Conservation (phyloP, 2,888 invertebrate species). For the Branchellion lobata region DNA sequence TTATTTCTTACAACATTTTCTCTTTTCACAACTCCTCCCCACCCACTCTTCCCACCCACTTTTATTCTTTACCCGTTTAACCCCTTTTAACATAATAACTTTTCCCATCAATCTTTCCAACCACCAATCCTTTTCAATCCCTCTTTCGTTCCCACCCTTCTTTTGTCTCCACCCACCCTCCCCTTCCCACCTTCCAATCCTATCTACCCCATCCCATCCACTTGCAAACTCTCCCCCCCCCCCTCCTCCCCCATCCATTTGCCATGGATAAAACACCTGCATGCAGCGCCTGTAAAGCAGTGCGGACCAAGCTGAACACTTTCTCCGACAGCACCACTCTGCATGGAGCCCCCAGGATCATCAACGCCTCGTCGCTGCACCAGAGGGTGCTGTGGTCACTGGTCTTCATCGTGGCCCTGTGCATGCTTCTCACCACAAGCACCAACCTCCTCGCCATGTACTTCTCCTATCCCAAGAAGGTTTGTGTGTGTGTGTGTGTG, state of each 20-base stretch:
- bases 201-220: too few relatives aligned
- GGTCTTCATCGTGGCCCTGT: constrained; percentile 52
- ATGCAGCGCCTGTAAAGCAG: constrained; percentile 25
- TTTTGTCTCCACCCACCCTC: too few relatives aligned
- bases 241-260: background rate
- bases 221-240: background rate
- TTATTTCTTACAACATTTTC: too few relatives aligned
- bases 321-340: constrained; percentile 52
- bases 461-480: constrained; percentile 53
- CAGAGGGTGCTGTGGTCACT: constrained; percentile 52
- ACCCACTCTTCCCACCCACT: too few relatives aligned
- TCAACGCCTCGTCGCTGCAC: constrained; percentile 50
- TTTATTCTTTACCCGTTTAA: too few relatives aligned
- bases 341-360: constrained; percentile 53
- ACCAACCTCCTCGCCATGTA: constrained; percentile 49
- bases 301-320: constrained; percentile 47
- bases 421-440: constrained; percentile 53
- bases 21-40: too few relatives aligned
- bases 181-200: too few relatives aligned
- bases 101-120: too few relatives aligned
- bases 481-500: background rate
- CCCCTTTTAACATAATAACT: too few relatives aligned
- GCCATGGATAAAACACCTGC: background rate
- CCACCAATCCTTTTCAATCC: too few relatives aligned
- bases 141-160: too few relatives aligned